Conservation (phyloP, 2,888 invertebrate species). For the Zaprionus lineosus region DNA sequence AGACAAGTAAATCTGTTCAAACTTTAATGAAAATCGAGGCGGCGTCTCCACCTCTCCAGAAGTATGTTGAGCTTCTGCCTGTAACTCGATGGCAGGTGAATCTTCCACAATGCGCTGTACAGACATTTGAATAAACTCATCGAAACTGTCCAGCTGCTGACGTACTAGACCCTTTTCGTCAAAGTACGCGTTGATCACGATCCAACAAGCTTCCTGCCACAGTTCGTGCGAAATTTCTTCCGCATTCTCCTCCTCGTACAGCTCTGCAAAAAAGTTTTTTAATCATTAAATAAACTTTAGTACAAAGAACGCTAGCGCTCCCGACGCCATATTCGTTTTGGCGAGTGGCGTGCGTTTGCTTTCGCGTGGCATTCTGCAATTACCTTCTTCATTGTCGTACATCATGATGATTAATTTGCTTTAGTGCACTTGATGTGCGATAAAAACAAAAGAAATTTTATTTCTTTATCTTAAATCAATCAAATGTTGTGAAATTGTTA, state of each 20-base stretch:
- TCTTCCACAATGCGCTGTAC: slow-evolving; percentile 99
- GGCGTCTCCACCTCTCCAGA: slow-evolving; percentile 96
- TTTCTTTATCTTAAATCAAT: not conserved
- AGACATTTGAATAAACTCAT: slow-evolving; percentile 99
- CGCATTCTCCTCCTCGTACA: slow-evolving; percentile 92
- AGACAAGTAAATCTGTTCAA: slow-evolving; percentile 99
- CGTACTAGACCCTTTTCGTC: slow-evolving; percentile 99
- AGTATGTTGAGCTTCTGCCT: slow-evolving; percentile 98
- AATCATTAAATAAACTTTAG: not conserved
- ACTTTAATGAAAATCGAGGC: slow-evolving; percentile 95
- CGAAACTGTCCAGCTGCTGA: slow-evolving; percentile 99
- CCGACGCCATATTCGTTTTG: slow-evolving; percentile 65
- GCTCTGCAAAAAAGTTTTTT: slow-evolving; percentile 79
- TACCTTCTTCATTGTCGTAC: slow-evolving; percentile 83
- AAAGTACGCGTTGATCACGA: slow-evolving; percentile 99
- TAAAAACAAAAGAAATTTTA: not conserved
- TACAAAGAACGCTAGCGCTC: slow-evolving; percentile 26
- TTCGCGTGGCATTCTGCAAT: not conserved
- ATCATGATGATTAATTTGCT: slow-evolving; percentile 62
- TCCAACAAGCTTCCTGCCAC: slow-evolving; percentile 99
- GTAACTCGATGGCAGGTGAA: slow-evolving; percentile 98
- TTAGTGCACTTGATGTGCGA: slow-evolving; percentile 33
- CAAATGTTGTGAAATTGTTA: slow-evolving; percentile 25
- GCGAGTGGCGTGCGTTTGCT: slow-evolving; percentile 24
- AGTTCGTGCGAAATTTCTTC: slow-evolving; percentile 98